phyloP scores from a whole-genome alignment of 2,797 vertebrate genomes.

The Pangasius mekongensis region DNA sequence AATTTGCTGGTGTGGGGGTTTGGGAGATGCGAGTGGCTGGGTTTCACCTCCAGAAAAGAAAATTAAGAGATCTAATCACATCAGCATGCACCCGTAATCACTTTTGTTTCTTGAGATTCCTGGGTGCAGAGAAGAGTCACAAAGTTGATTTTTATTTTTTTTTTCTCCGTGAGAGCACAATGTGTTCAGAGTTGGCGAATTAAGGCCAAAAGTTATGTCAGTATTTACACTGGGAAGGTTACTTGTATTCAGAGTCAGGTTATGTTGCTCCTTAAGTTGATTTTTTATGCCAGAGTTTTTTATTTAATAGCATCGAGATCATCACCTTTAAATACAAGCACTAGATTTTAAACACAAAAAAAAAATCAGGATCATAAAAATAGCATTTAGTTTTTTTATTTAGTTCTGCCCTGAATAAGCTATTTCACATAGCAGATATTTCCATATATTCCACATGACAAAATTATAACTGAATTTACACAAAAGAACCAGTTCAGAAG shows the following conservation, averaged over 20 bases:
- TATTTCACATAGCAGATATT: too few species aligned
- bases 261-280: background rate
- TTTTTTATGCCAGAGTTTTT: background rate
- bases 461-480: too few species aligned
- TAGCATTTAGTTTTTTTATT: too few species aligned
- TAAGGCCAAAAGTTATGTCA: too few species aligned
- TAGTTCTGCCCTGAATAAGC: too few species aligned
- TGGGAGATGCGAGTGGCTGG: slow-evolving; percentile 62
- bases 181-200: background rate
- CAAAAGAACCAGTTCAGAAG: too few species aligned
- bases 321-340: background rate
- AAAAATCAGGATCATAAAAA: background rate
- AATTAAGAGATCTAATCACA: slow-evolving; percentile 69
- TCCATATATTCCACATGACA: too few species aligned
- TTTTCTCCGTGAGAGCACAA: too few species aligned
- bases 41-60: slow-evolving; percentile 58
- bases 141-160: background rate
- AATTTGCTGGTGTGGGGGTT: slow-evolving; percentile 65
- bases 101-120: slow-evolving; percentile 46
- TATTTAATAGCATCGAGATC: background rate
- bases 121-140: background rate
- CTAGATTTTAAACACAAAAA: background rate
- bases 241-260: background rate
- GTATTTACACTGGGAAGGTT: background rate
- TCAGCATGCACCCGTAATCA: slow-evolving; percentile 67